Percentiles rank a stretch among this genome's conserved stretches.
phyloP scores from a whole-genome alignment of 2,888 invertebrate genomes.

The Iselma pallidipennis region DNA sequence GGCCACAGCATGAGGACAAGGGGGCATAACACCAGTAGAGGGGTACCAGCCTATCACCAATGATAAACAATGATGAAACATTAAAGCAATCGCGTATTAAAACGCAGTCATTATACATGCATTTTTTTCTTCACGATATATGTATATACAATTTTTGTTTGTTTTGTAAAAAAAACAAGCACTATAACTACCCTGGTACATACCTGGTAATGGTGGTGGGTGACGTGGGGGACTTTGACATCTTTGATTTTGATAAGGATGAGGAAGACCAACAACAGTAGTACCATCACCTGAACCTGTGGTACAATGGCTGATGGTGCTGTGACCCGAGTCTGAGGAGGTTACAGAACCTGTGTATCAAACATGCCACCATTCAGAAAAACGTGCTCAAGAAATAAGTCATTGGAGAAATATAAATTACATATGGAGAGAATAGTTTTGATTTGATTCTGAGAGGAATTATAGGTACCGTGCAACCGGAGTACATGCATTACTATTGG shows the following conservation, averaged over 20 bases:
- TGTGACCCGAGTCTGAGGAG: constrained; percentile 90
- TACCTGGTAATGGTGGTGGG: constrained; percentile 52
- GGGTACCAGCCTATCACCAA: constrained; percentile 56
- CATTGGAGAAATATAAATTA: not conserved
- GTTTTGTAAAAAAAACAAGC: not conserved
- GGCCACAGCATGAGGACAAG: constrained; percentile 64
- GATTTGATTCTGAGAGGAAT: not conserved
- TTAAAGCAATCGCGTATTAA: constrained; percentile 5
- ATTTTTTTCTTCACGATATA: not conserved
- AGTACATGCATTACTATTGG: not conserved
- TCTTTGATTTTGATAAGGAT: constrained; percentile 48
- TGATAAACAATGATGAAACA: constrained; percentile 36
- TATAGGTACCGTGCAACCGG: constrained; percentile 6
- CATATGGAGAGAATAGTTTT: not conserved
- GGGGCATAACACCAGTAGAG: constrained; percentile 55
- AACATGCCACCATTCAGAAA: constrained; percentile 34
- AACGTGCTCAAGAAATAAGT: constrained; percentile 32
- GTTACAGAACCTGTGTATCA: constrained; percentile 75
- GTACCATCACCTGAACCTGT: constrained; percentile 57
- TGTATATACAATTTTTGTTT: not conserved
- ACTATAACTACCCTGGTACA: constrained; percentile 28
- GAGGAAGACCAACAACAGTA: constrained; percentile 26
- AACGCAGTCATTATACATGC: not conserved
- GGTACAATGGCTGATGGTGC: constrained; percentile 70
- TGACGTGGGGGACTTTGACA: constrained; percentile 53